Base-by-base conservation (phyloP, 2,797 vertebrate genomes). In the Morus bassanus region DNA sequence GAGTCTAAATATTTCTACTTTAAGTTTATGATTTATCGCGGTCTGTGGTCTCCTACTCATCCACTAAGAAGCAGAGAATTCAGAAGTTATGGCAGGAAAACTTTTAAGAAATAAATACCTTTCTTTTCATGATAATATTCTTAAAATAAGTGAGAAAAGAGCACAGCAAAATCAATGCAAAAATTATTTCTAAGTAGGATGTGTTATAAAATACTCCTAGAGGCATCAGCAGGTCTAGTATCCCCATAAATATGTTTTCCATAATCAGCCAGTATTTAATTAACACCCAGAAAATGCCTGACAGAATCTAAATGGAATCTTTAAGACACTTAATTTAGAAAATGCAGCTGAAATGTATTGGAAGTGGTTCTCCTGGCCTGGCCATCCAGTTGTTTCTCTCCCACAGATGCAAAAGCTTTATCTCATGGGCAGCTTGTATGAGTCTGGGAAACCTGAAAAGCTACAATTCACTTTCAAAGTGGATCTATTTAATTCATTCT, bases 281-380 rank as follows among this genome's bases (percentile, higher is more conserved):
- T 96, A 96, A 96, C 84, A 91, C 39, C 83, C 75, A 95, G 91
- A 76, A 96, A 68, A 57, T 85, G 80, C 80, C 79, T 88, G 88
- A 86, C 94, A 93, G 94, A 92, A 96, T 93, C 94, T 93, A 96
- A 96, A 96, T 92, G 92, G 94, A 96, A 96, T 97, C 95, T 95
- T 95, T 82, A 53, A 94, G 74, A 74, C 88, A 90, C 75, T 94
- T 94, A 79, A 93, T 92, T 95, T 88, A 67, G 84, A 31, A 95
- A 88, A 79, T 48, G 51, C 37, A 88, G 81, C 83, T 93, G 92
- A 67, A 95, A 93, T 53, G 51, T 15, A 19, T 35, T 76, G 72
- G 57, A 76, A 91, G 46, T 28, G 59, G 8, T 59, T 95, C 84
- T 85, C 57, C 84, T 57, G 68, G 41, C 81, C 65, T 30, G n/a